A percentile compares a stretch with the other conserved stretches of the same genome.
Conservation (phyloP, 2,888 invertebrate species). For the Acrobasis consociella region DNA sequence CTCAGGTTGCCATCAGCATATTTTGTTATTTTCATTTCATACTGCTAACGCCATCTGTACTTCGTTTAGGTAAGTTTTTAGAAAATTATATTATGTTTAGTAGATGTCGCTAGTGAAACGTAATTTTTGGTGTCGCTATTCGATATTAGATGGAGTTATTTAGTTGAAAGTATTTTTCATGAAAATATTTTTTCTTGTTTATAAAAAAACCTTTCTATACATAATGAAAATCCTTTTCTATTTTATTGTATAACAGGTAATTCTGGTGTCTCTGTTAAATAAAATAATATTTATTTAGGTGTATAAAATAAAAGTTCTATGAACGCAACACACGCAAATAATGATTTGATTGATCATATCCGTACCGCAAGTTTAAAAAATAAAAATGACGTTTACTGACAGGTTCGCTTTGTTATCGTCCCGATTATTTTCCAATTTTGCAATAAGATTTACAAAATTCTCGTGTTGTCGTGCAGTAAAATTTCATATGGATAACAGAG, state of each 20-base stretch:
- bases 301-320: too few relatives aligned
- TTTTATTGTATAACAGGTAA: too few relatives aligned
- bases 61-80: not conserved
- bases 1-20: too few relatives aligned
- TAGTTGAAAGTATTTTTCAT: too few relatives aligned
- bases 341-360: not conserved
- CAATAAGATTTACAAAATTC: constrained; percentile 58
- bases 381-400: constrained; percentile 77
- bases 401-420: constrained; percentile 75
- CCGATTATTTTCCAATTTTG: constrained; percentile 67
- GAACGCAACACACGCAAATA: not conserved
- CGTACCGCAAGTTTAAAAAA: constrained; percentile 29
- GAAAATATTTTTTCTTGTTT: too few relatives aligned
- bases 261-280: too few relatives aligned
- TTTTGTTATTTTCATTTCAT: too few relatives aligned
- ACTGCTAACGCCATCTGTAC: constrained; percentile 2
- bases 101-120: not conserved
- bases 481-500: constrained; percentile 72
- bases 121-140: constrained; percentile 31
- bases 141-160: constrained; percentile 34
- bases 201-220: too few relatives aligned
- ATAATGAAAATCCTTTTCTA: too few relatives aligned
- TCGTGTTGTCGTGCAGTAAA: constrained; percentile 60
- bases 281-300: too few relatives aligned
- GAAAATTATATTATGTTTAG: not conserved